Evolutionary conservation across 2,113 vertebrate genomes (phyloP), one percentile per base, ranked within the genome.

Genomic region (Myotis davidii): DNA sequence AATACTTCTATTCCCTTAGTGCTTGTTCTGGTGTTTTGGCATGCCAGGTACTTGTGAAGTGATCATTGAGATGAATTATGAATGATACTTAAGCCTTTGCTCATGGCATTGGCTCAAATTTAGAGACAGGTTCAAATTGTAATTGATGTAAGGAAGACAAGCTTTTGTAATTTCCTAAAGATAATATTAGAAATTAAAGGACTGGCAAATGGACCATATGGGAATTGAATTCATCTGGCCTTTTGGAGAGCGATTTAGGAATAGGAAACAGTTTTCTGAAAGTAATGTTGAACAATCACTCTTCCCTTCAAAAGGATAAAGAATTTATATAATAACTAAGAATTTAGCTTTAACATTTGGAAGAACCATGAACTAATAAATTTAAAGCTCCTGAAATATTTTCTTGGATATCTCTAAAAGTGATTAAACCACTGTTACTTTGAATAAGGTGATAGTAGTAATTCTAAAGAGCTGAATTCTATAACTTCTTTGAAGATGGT

Each of bases 121-220:
- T 59, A 91, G 61, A 91, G 83, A 48, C 45, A 32, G 42, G 37
- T 87, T 95, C 52, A 78, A 56, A 84, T 88, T 90, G 20, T 78
- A 54, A 56, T 54, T 45, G 29, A 48, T 32, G 20, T 54, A 76
- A 78, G 32, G 65, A 81, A 81, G 74, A 79, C 21, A 29, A 84
- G 39, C 25, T 69, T 82, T 67, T 50, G 37, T 34, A 34, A 79
- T 88, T 94, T 76, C 48, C 14, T 85, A 85, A 59, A 88, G 54
- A 64, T 61, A 64, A 29, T 79, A 59, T 42, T 84, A 93, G 77
- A 52, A 84, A 77, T 27, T 12, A 90, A 79, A 84, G 32, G 45
- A n/a, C 37, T 72, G 64, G 42, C 18, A 42, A 56, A 84, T 56
- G 64, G 45, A 14, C 69, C 29, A 29, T 29, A 14, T 32, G 32